These are phyloP conservation scores for Oncopeltus fasciatus DNA, from an alignment of 1,140 invertebrate species.

Conservation along the genomic window DNA sequence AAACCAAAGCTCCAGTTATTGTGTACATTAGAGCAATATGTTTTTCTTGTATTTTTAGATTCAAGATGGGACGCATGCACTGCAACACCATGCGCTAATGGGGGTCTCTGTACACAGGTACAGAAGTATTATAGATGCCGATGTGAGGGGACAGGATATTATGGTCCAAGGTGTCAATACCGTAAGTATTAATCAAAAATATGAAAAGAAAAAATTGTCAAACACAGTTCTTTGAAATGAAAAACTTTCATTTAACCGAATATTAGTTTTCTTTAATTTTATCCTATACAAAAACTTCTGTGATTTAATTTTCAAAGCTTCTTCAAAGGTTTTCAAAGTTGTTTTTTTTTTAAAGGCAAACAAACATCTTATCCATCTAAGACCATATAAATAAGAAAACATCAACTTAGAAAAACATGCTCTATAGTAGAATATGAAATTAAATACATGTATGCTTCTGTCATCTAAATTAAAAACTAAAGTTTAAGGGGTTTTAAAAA, in stretches of 20 bases:
- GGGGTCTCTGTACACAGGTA: conserved; percentile 52
- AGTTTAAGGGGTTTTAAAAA: no score
- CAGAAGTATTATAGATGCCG: conserved; percentile 44
- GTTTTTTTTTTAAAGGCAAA: not conserved
- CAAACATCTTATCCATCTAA: no score
- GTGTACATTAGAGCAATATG: no score
- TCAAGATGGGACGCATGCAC: conserved; percentile 45
- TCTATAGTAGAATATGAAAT: not conserved
- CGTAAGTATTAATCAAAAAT: conserved; percentile 31
- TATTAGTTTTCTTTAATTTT: not conserved
- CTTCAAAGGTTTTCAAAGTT: not conserved
- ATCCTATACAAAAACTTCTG: not conserved
- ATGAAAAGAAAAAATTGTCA: not conserved
- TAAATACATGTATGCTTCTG: not conserved
- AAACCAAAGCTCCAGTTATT: no score
- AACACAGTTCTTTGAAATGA: not conserved
- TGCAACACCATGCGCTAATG: conserved; percentile 42
- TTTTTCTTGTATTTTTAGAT: no score
- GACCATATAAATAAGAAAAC: no score
- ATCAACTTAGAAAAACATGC: no score
- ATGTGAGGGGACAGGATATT: conserved; percentile 57
- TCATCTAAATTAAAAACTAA: no score
- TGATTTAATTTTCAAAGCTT: not conserved
- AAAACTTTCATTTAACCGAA: not conserved
- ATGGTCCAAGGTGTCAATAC: conserved; percentile 48